Percentiles rank a stretch among this genome's conserved stretches.
These are phyloP conservation scores for Pandemis cinnamomeana DNA, from an alignment of 2,888 invertebrate genomes.

Conservation along the genomic window DNA sequence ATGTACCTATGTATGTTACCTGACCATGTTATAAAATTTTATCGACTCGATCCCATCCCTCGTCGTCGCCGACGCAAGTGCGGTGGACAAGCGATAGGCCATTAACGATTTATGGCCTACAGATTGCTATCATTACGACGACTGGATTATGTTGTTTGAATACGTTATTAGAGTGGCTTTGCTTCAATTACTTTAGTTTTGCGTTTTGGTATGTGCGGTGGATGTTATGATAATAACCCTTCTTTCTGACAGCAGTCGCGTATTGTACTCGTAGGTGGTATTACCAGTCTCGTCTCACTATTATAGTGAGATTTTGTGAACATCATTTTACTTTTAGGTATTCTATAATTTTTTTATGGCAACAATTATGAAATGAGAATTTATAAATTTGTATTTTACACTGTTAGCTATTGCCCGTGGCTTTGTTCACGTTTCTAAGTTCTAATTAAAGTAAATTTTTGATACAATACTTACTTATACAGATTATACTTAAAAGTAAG, in stretches of 20 bases:
- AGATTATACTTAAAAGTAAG: too few relatives aligned
- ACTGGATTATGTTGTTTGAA: conserved; percentile 80
- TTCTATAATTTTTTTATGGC: too few relatives aligned
- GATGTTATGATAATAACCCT: neutral
- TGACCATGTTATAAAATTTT: neutral
- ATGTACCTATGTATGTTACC: too few relatives aligned
- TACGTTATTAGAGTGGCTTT: conserved; percentile 67
- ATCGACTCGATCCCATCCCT: conserved; percentile 17
- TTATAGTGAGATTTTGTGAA: too few relatives aligned
- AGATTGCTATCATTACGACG: conserved; percentile 80
- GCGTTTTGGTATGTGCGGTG: conserved; percentile 29
- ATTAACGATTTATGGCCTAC: conserved; percentile 78
- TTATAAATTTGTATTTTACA: too few relatives aligned
- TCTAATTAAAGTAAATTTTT: too few relatives aligned
- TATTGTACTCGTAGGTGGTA: neutral
- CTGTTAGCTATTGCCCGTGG: too few relatives aligned
- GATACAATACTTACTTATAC: too few relatives aligned
- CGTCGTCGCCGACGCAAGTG: conserved; percentile 48
- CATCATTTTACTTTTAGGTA: too few relatives aligned
- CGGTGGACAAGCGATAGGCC: conserved; percentile 77
- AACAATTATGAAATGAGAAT: too few relatives aligned
- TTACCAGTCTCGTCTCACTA: too few relatives aligned
- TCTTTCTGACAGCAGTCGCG: neutral
- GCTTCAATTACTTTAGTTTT: conserved; percentile 42
- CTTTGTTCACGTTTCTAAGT: too few relatives aligned